Conservation (phyloP, 2,797 vertebrate species). For the Eulemur mongoz region DNA sequence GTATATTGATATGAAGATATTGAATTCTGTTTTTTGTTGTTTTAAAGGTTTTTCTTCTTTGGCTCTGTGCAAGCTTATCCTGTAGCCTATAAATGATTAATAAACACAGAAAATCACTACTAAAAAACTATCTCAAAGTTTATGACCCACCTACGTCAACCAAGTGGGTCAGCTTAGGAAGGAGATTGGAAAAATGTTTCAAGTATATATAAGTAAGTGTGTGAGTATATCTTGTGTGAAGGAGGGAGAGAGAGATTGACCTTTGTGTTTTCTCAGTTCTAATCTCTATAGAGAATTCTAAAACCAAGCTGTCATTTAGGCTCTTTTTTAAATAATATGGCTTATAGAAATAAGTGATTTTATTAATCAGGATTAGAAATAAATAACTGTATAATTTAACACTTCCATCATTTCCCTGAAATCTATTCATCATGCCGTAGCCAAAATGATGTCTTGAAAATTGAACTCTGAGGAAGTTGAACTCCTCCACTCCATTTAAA, state of each 20-base stretch:
- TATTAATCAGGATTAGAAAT: not conserved
- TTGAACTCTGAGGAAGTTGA: not conserved
- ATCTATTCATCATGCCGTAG: not conserved
- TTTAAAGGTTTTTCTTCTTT: not conserved
- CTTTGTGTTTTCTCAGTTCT: not conserved
- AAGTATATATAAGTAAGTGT: not conserved
- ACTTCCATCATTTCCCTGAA: not conserved
- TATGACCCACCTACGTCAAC: not conserved
- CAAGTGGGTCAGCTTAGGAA: not conserved
- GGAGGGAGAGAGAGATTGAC: not conserved
- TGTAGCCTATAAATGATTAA: not conserved
- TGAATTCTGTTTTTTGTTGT: not conserved
- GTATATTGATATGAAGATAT: not conserved
- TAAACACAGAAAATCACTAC: not conserved
- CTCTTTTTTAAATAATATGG: not conserved
- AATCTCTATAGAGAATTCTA: not conserved
- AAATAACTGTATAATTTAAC: not conserved
- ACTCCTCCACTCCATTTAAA: not conserved
- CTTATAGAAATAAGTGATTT: not conserved
- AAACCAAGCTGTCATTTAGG: not conserved
- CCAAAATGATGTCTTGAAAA: not conserved
- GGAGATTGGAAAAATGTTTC: not conserved
- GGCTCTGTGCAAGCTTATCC: not conserved
- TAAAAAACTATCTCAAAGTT: not conserved
- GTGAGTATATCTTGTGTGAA: not conserved